Base-by-base conservation (phyloP, 1,140 invertebrate species). In the Nilaparvata lugens region DNA sequence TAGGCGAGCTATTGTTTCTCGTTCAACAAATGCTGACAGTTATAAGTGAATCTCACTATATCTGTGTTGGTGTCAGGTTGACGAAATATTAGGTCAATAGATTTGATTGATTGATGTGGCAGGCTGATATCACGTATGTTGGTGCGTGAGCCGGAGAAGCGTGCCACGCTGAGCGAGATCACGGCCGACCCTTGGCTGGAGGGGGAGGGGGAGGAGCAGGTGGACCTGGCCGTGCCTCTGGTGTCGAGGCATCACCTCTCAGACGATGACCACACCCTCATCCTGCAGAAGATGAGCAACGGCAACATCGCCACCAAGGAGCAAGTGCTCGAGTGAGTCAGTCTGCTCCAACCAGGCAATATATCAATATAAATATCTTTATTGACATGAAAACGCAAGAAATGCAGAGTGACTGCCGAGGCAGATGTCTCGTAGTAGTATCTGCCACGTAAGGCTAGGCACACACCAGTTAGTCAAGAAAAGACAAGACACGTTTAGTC, bases 231-330 rank as follows among this genome's bases (percentile, higher is more conserved):
- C 7, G 69, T 91, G 62, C 92, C 93, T 6, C 78, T 96, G 11
- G 84, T 95, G 2, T 90, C 88, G 19, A 74, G 84, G 28, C 83
- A 93, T 71, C 86, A 92, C 68, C 78, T 96, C 2, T 85, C 86
- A n/a, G 92, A 95, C 54, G 92, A 95, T 51, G 93, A 97, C 74
- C 92, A 96, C 70, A 82, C 85, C 65, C 82, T 89, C 59, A 95
- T 99, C 65, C 82, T 98, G 56, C 89, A 95, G 65, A 94, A 92
- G 79, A 98, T 98, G 91, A 91, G 97, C 18, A 92, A 92, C 73
- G 94, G 93, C 64, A 87, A 86, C 68, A 96, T 98, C 59, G 94
- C 93, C 57, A 86, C 87, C 45, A 93, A 95, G 76, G 94, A 97
- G 71, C 87, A 96, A 75, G 95, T 97, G 66, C 73, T 91, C 65